Base-by-base conservation (phyloP, 2,113 vertebrate species). In the Talpa occidentalis region DNA sequence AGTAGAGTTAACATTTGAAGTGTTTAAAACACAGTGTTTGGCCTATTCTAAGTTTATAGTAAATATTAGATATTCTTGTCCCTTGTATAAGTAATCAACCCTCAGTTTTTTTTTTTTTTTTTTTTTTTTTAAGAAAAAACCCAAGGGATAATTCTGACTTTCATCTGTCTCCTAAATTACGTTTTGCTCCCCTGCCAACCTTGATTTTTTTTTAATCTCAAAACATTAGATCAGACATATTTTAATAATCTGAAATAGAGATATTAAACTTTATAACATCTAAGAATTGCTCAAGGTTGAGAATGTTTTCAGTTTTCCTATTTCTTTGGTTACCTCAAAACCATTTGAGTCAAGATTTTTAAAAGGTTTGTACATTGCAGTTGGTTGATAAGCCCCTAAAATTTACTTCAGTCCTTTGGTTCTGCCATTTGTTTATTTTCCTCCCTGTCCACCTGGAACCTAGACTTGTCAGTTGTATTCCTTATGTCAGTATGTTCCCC, bases 301-400 rank as follows among this genome's bases (percentile, higher is more conserved):
- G 54, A 54, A 42, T 52, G 67, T 74, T 95, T 92, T 87, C 30
- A 74, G 64, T 67, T 3, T 67, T 67, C 17, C 32, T 16, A 14
- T 83, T 91, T 49, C 17, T 21, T 81, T 91, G 30, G 17, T 74
- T 92, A 92, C 60, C 56, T 94, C 37, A 44, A 24, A 94, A 79
- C 32, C 24, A 26, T 87, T 93, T 74, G n/a, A 80, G 28, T 91
- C 19, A 47, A 79, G 37, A 66, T 72, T 89, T 91, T 94, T 77
- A 69, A 64, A 80, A 28, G 56, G 40, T 91, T 17, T 16, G 12
- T 80, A 49, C 4, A 44, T 59, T 90, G 22, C 15, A 92, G 32
- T 86, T 92, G 5, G 10, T 69, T 76, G 21, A 32, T 84, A 37
- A 19, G 7, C 21, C 30, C 5, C 37, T 91, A 77, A 49, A 35